phyloP scores from a whole-genome alignment of 2,797 vertebrate genomes.

The Sebastes itinus region DNA sequence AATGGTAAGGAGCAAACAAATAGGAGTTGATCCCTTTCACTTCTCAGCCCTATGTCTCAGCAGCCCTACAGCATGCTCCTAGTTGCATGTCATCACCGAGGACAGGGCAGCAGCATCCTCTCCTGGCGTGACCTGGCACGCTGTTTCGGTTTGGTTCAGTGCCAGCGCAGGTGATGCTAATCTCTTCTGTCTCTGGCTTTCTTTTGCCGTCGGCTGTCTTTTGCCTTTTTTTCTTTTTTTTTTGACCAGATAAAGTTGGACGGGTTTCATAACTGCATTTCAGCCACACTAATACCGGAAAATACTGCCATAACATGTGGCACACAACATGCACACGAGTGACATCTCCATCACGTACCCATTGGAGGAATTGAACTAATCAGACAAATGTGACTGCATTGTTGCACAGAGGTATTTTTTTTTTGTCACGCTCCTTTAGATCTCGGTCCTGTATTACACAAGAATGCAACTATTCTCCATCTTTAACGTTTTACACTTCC shows the following conservation, averaged over 20 bases:
- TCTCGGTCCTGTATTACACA: background rate
- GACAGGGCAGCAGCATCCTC: conserved; percentile 45
- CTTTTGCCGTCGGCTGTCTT: conserved; percentile 73
- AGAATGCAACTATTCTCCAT: background rate
- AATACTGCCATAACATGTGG: conserved; percentile 17
- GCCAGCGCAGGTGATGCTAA: conserved; percentile 75
- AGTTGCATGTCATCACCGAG: conserved; percentile 23
- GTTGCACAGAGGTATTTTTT: background rate
- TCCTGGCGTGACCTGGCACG: conserved; percentile 65
- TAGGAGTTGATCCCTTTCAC: conserved; percentile 52
- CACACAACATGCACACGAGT: background rate
- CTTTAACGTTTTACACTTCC: background rate
- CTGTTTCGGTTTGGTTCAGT: conserved; percentile 66
- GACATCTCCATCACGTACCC: background rate
- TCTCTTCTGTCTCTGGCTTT: conserved; percentile 71
- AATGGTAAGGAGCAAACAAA: conserved; percentile 28
- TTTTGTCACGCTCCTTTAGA: background rate
- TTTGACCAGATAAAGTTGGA: conserved; percentile 65
- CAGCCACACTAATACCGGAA: conserved; percentile 24
- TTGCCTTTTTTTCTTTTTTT: conserved; percentile 53
- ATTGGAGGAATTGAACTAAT: background rate
- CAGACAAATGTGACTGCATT: background rate
- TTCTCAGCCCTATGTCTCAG: conserved; percentile 47
- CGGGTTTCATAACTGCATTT: conserved; percentile 66
- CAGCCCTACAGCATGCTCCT: conserved; percentile 48